Evolutionary conservation across 1,140 invertebrate genomes (phyloP).

Genomic region (Oncopodura yosiiana): DNA sequence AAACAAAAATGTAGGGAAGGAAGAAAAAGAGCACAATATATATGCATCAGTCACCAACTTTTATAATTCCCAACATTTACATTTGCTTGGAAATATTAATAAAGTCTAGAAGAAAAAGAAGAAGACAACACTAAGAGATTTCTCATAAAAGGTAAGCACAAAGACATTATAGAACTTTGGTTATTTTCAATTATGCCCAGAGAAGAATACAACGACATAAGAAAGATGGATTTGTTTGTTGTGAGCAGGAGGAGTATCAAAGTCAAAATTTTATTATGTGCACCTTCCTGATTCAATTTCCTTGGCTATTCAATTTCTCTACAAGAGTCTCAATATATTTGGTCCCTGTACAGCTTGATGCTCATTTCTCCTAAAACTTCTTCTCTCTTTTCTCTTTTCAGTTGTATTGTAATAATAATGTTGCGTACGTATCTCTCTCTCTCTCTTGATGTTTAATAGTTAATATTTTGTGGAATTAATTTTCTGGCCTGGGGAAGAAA

Average conservation of each 20-base stretch:
- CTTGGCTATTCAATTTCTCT: slow-evolving; percentile 29
- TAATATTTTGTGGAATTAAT: slow-evolving; percentile 36
- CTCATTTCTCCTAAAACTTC: neutral
- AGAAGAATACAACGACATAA: slow-evolving; percentile 19
- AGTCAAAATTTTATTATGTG: slow-evolving; percentile 28
- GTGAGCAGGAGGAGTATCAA: no score
- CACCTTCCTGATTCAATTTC: slow-evolving; percentile 31
- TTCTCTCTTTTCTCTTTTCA: neutral
- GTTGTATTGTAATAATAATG: neutral
- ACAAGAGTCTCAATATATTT: slow-evolving; percentile 21
- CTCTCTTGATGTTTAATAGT: slow-evolving; percentile 28
- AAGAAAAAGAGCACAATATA: no score
- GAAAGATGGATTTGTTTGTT: slow-evolving; percentile 21
- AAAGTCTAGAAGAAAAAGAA: no score
- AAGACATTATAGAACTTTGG: slow-evolving; percentile 14
- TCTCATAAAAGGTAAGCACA: no score
- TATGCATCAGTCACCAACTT: no score
- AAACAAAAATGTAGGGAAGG: no score
- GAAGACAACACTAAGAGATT: no score
- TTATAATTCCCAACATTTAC: no score
- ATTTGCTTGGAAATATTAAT: no score
- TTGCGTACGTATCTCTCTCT: neutral
- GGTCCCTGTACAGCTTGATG: no score
- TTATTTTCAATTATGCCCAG: slow-evolving; percentile 31
- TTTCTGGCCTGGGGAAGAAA: slow-evolving; percentile 33